Evolutionary conservation across 2,888 invertebrate species (phyloP), one percentile per base, ranked within the genome.

Genomic region (Pterobdella sp.): DNA sequence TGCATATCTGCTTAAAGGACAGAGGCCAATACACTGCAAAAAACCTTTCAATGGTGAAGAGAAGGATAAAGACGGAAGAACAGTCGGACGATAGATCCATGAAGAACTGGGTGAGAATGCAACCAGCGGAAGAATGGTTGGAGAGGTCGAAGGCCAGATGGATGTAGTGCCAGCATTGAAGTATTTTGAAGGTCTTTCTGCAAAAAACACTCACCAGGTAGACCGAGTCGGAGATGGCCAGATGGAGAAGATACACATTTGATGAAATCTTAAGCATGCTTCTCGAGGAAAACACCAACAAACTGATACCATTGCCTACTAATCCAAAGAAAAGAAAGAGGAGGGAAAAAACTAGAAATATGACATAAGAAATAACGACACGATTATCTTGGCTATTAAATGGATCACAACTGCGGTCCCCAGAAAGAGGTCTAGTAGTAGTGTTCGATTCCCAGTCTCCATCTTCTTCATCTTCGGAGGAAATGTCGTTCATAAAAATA

Each of bases 11-110:
- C 52, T 78, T 77, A 74, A 77, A 78, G 22, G 68, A 60, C 0
- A 78, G 70, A 36, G 78, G 78, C 42, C 72, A 56, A 75, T 78
- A 78, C 52, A 76, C 76, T 18, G 78, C 78, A 14, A 77, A 72
- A 75, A 72, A 77, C 1, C 78, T 42, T 70, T 78, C 78, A 4
- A 78, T 68, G 52, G 78, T 78, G 75, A 78, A 78, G 56, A 74
- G 75, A 64, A 78, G 68, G 64, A 78, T 77, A n/a, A 78, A 74
- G 63, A 75, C 75, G 34, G 77, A 76, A 10, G 77, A 78, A 70
- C 76, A 78, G 74, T 78, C 75, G 0, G 77, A 76, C 67, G 77
- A 76, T 35, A 78, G 68, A 66, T 78, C 78, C 63, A 75, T 52
- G 1, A 76, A 37, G 68, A 73, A 78, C 75, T 78, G 78, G 34